Conservation (phyloP, 2,113 vertebrate species). For the Cariama cristata region DNA sequence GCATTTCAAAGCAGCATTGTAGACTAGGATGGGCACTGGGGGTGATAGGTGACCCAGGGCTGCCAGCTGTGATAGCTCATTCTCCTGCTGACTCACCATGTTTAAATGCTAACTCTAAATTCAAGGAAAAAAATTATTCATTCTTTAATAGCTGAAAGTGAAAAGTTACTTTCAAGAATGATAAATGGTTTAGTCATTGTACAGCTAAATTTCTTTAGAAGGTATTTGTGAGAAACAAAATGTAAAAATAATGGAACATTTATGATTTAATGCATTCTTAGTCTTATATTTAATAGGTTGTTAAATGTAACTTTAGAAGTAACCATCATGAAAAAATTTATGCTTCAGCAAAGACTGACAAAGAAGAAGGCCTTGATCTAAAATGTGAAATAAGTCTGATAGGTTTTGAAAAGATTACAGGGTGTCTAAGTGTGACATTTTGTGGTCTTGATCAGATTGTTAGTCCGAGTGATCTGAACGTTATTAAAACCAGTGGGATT, state of each 20-base stretch:
- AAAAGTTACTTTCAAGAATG: neutral
- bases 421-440: neutral
- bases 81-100: neutral
- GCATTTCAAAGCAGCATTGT: constrained; percentile 14
- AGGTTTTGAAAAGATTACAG: neutral
- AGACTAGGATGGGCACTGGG: neutral
- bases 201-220: neutral
- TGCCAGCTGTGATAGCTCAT: neutral
- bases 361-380: neutral
- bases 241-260: neutral
- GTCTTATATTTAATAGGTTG: neutral
- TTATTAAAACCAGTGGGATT: neutral
- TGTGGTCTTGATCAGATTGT: neutral
- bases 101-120: neutral
- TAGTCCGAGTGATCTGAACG: neutral
- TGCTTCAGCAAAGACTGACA: neutral
- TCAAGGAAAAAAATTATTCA: neutral
- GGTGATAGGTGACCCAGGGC: neutral
- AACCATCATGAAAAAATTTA: neutral
- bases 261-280: neutral
- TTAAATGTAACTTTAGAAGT: neutral
- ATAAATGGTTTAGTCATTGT: neutral
- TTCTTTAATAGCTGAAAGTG: neutral
- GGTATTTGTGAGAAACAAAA: neutral
- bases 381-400: neutral